These are phyloP conservation scores for Gymnoscopelus microlampas DNA, from an alignment of 2,797 vertebrate species.

Conservation along the genomic window DNA sequence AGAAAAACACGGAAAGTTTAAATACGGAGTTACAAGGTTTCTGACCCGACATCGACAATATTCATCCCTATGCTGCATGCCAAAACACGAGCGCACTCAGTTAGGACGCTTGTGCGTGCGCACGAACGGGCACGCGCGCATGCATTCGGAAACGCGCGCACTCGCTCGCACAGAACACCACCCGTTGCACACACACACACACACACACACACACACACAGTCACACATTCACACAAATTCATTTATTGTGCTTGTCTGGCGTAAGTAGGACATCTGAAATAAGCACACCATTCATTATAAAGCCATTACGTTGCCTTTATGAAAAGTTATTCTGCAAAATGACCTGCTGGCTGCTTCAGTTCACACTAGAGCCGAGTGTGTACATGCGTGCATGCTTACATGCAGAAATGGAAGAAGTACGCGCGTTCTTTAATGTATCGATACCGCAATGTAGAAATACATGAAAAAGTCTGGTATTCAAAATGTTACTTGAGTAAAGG, in stretches of 20 bases:
- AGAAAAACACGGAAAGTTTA: too few species aligned
- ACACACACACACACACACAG: constrained; percentile 27
- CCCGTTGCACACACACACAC: constrained; percentile 10
- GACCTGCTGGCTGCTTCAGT: constrained; percentile 45
- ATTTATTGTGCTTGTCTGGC: constrained; percentile 58
- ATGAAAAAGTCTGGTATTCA: too few species aligned
- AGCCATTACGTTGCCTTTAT: constrained; percentile 62
- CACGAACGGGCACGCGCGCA: not conserved
- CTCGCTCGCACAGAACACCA: not conserved
- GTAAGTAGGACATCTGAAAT: constrained; percentile 65
- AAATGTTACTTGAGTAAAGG: too few species aligned
- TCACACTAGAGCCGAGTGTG: constrained; percentile 36
- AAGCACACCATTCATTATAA: constrained; percentile 72
- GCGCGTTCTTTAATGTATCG: too few species aligned
- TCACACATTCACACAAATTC: constrained; percentile 25
- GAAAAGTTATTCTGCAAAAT: constrained; percentile 66
- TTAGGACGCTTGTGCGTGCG: too few species aligned
- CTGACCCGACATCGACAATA: too few species aligned
- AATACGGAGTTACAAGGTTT: too few species aligned
- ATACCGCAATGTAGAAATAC: too few species aligned
- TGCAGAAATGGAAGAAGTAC: too few species aligned
- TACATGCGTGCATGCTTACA: constrained; percentile 2
- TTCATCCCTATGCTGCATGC: constrained; percentile 69
- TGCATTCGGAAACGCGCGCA: not conserved
- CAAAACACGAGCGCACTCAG: constrained; percentile 39